Evolutionary conservation across 2,113 vertebrate genomes (phyloP).

Genomic region (Galemys pyrenaicus): DNA sequence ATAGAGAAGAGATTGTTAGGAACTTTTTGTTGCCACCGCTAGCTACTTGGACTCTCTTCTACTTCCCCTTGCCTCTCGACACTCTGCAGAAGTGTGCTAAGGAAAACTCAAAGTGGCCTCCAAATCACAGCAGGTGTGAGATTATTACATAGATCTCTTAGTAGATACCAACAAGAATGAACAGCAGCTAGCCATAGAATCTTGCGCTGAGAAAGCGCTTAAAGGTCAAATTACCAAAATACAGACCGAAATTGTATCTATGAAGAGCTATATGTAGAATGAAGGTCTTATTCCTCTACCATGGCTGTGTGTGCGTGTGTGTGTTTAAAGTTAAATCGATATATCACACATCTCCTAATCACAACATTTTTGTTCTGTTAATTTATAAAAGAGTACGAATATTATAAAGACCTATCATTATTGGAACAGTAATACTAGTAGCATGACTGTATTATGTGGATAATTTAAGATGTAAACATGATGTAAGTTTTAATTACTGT

Average conservation of each 20-base stretch:
- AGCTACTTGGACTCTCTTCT: not conserved
- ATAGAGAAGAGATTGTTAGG: not conserved
- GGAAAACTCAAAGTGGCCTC: not conserved
- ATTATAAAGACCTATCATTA: not conserved
- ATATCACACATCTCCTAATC: not conserved
- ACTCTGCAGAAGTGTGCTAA: not conserved
- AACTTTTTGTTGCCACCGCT: not conserved
- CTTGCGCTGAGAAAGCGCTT: not conserved
- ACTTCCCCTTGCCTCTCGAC: not conserved
- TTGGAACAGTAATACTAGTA: not conserved
- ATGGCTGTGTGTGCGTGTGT: not conserved
- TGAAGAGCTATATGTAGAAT: not conserved
- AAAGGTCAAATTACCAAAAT: constrained; percentile 9
- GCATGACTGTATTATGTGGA: not conserved
- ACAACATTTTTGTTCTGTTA: not conserved
- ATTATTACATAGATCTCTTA: not conserved
- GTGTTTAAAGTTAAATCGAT: not conserved
- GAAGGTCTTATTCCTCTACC: not conserved
- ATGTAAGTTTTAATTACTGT: not conserved
- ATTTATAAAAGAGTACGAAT: not conserved
- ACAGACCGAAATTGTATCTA: not conserved
- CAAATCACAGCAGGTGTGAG: not conserved
- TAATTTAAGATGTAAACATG: not conserved
- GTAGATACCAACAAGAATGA: not conserved
- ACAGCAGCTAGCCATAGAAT: not conserved